Evolutionary conservation across 92 coral and sea anemone genomes (phyloP).

Genomic region (Bergia puertoricense): DNA sequence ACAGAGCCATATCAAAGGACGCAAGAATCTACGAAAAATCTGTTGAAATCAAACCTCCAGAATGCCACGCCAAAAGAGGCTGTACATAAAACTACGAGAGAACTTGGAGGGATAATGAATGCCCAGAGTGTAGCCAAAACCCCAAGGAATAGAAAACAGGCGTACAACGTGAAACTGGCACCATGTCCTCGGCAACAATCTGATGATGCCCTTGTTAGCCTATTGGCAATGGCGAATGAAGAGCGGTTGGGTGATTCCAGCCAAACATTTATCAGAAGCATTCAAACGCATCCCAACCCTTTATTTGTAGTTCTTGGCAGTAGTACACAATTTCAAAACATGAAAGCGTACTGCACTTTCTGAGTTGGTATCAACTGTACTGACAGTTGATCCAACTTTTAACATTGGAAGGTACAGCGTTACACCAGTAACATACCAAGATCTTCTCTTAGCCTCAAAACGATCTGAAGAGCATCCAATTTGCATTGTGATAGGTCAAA

Average conservation of each 20-base stretch:
- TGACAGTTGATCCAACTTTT: constrained; percentile 55
- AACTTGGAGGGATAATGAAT: background rate
- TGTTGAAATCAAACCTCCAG: background rate
- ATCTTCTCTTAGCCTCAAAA: too few relatives aligned
- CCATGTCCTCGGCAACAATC: background rate
- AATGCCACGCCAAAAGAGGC: background rate
- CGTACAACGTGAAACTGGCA: background rate
- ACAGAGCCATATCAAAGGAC: background rate
- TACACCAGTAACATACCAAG: constrained; percentile 35
- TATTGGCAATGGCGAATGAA: background rate
- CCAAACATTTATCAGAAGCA: background rate
- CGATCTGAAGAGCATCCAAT: too few relatives aligned
- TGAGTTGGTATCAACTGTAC: constrained; percentile 44
- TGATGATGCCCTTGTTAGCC: background rate
- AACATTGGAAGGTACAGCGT: constrained; percentile 52
- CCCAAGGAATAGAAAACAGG: background rate
- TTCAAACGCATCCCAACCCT: background rate
- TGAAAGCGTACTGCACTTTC: constrained; percentile 53
- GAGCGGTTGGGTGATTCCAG: background rate
- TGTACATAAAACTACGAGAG: background rate
- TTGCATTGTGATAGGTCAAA: too few relatives aligned
- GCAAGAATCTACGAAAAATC: background rate
- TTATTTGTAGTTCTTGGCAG: background rate
- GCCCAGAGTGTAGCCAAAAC: background rate
- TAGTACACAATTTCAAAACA: constrained; percentile 49